Conservation (phyloP, 1,140 invertebrate species). For the Drosophila willistoni region DNA sequence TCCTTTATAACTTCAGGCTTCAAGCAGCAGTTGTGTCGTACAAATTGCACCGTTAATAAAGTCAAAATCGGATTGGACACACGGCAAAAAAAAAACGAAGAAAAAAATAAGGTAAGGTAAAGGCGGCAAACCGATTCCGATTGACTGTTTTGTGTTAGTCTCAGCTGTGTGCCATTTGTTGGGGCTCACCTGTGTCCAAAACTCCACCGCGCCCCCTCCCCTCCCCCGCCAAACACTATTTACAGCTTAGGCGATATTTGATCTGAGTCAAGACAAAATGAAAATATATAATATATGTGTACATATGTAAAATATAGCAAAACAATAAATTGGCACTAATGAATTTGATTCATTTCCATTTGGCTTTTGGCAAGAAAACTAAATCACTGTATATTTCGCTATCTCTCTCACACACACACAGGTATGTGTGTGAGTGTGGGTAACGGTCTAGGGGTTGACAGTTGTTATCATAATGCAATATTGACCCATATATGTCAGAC, state of each 20-base stretch:
- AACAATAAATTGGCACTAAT: slow-evolving; percentile 77
- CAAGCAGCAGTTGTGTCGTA: slow-evolving; percentile 54
- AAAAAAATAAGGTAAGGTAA: slow-evolving; percentile 6
- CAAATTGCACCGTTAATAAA: slow-evolving; percentile 80
- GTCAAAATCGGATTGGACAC: slow-evolving; percentile 79
- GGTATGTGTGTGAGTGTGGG: slow-evolving; percentile 38
- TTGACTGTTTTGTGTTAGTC: slow-evolving; percentile 32
- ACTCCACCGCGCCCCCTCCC: background rate
- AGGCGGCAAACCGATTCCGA: slow-evolving; percentile 48
- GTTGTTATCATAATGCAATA: slow-evolving; percentile 25
- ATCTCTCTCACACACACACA: no score
- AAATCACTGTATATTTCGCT: slow-evolving; percentile 50
- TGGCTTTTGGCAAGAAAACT: slow-evolving; percentile 69
- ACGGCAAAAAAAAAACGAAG: slow-evolving; percentile 21
- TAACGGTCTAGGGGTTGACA: slow-evolving; percentile 12
- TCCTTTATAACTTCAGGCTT: slow-evolving; percentile 47
- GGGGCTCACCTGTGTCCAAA: slow-evolving; percentile 20
- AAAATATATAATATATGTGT: background rate
- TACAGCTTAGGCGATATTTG: slow-evolving; percentile 49
- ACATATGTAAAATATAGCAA: slow-evolving; percentile 34
- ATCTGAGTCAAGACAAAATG: slow-evolving; percentile 29
- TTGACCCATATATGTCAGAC: slow-evolving; percentile 34
- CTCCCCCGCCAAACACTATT: slow-evolving; percentile 1
- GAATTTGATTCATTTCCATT: slow-evolving; percentile 79
- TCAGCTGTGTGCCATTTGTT: slow-evolving; percentile 32